These are phyloP conservation scores for Eulacestoma nigropectus DNA, from an alignment of 2,113 vertebrate genomes.

Conservation along the genomic window DNA sequence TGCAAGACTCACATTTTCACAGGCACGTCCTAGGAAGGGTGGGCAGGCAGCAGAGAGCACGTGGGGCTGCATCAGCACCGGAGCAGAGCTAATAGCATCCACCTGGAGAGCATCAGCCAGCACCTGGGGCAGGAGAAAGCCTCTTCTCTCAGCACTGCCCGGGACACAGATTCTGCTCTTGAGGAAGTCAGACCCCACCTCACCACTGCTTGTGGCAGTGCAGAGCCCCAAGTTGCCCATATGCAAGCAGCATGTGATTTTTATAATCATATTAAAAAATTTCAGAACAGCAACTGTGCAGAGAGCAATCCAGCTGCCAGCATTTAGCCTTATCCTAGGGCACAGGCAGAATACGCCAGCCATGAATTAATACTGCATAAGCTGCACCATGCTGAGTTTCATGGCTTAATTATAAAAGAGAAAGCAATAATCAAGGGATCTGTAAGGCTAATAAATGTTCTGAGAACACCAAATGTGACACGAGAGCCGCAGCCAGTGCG, in stretches of 20 bases:
- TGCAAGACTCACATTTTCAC: background rate
- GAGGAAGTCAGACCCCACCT: background rate
- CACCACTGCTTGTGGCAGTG: rapidly evolving
- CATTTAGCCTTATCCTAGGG: conserved; percentile 24
- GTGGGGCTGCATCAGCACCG: rapidly evolving
- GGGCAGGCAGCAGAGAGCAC: background rate
- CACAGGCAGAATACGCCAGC: background rate
- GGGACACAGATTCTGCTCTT: background rate
- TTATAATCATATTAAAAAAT: conserved; percentile 28
- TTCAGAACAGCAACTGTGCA: conserved; percentile 6
- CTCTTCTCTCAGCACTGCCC: rapidly evolving
- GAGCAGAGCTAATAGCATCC: background rate
- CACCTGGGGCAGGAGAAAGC: background rate
- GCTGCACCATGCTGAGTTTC: conserved; percentile 16
- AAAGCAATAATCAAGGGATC: conserved; percentile 59
- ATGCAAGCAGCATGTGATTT: background rate
- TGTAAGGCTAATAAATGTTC: conserved; percentile 52
- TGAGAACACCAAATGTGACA: conserved; percentile 33
- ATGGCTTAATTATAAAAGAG: conserved; percentile 59
- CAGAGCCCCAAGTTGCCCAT: background rate
- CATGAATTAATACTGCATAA: conserved; percentile 23
- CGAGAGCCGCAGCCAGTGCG: background rate
- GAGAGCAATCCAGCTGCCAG: conserved; percentile 42
- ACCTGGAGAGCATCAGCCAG: background rate
- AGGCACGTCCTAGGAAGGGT: rapidly evolving